Conservation (phyloP, 2,888 invertebrate species). For the Meloe dianella region DNA sequence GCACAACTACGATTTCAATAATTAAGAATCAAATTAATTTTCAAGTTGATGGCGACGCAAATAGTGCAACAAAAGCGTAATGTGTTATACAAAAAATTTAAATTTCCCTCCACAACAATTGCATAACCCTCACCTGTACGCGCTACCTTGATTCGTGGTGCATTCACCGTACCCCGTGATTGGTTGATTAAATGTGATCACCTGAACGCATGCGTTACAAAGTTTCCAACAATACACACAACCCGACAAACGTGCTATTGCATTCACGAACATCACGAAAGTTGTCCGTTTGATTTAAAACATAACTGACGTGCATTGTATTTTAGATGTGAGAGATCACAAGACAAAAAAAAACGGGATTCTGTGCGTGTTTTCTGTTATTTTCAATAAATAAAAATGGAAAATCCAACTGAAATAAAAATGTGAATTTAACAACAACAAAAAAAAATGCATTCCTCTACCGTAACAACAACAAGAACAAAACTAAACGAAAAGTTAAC, state of each 20-base stretch:
- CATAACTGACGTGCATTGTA: background rate
- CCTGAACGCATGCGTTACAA: constrained; percentile 14
- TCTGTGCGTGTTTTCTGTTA: background rate
- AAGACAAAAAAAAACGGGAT: background rate
- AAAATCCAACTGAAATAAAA: background rate
- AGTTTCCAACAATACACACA: constrained; percentile 9
- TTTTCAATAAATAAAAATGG: background rate
- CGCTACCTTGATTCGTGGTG: background rate
- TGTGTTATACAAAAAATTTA: no score
- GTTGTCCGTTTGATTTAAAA: background rate
- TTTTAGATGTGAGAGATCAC: no score
- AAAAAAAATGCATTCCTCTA: background rate
- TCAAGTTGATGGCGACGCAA: no score
- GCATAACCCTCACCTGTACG: constrained; percentile 9
- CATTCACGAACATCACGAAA: constrained; percentile 11
- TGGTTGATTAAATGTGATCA: constrained; percentile 6
- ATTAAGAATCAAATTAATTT: no score
- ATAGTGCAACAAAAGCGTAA: no score
- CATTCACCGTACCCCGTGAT: background rate
- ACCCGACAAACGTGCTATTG: background rate
- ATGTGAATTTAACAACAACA: background rate
- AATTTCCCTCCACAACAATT: constrained; percentile 11
- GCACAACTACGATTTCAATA: no score
- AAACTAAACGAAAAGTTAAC: constrained; percentile 23
- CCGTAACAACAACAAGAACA: background rate